Evolutionary conservation across 2,888 invertebrate species (phyloP).

Genomic region (Lasioglossum oenotherae): DNA sequence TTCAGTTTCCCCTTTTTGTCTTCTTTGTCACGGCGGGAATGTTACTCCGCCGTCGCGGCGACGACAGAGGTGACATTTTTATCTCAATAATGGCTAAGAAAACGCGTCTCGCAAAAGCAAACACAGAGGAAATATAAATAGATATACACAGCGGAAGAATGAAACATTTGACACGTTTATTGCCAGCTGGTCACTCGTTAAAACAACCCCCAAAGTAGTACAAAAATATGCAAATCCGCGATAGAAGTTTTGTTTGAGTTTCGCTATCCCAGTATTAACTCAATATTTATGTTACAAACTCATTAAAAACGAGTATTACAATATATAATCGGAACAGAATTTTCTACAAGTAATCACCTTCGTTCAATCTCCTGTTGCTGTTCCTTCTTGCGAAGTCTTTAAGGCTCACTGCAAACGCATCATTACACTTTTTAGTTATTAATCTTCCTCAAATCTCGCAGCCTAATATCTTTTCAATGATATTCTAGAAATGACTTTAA

Average conservation of each 20-base stretch:
- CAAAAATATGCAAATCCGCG: neutral
- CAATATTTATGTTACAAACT: neutral
- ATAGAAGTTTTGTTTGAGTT: neutral
- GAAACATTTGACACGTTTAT: neutral
- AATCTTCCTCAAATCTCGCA: neutral
- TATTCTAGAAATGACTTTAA: neutral
- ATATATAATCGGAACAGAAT: neutral
- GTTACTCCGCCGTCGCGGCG: constrained; percentile 7
- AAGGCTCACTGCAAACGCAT: neutral
- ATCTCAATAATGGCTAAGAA: neutral
- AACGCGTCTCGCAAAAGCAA: neutral
- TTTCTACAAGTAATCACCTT: neutral
- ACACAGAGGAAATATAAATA: neutral
- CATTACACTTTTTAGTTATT: neutral
- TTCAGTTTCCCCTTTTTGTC: constrained; percentile 33
- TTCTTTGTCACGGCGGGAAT: constrained; percentile 31
- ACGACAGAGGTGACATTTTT: neutral
- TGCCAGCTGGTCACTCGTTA: neutral
- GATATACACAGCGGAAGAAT: too few species aligned
- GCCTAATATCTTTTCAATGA: constrained; percentile 2
- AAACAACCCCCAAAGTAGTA: neutral
- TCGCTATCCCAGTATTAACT: neutral
- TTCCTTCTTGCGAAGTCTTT: neutral
- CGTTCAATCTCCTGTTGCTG: neutral
- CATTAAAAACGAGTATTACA: neutral